These are phyloP conservation scores for Drosophila kanekoi DNA, from an alignment of 2,888 invertebrate species.

Conservation along the genomic window DNA sequence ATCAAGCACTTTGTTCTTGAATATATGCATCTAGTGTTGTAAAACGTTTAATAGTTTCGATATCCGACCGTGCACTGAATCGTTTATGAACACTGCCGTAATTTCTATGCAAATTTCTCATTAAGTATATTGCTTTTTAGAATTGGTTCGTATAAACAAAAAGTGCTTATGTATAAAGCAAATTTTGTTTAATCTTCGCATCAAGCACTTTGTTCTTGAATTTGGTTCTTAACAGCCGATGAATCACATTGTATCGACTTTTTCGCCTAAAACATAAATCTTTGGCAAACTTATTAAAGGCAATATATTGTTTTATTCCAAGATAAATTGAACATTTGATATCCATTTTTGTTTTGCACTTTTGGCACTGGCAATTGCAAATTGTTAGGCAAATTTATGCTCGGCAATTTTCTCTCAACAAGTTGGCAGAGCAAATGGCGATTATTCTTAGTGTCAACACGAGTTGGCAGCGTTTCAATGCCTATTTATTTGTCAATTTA, in stretches of 20 bases:
- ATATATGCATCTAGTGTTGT: too few relatives aligned
- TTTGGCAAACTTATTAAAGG: neutral
- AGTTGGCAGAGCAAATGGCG: constrained; percentile 34
- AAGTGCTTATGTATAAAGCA: neutral
- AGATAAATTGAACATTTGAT: constrained; percentile 1
- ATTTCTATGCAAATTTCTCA: neutral
- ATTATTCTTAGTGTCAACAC: constrained; percentile 41
- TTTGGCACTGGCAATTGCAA: constrained; percentile 23
- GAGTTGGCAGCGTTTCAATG: constrained; percentile 37
- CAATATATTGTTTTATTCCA: constrained; percentile 3
- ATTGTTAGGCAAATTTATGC: constrained; percentile 40
- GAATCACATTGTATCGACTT: constrained; percentile 12
- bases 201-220: neutral
- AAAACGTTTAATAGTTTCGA: too few relatives aligned
- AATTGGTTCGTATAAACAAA: neutral
- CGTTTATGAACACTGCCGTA: too few relatives aligned
- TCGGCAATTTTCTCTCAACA: neutral
- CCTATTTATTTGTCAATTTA: constrained; percentile 27
- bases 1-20: neutral
- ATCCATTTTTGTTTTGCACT: constrained; percentile 7
- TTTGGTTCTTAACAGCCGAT: constrained; percentile 1
- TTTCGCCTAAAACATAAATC: constrained; percentile 16
- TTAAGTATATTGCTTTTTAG: neutral
- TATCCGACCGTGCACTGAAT: too few relatives aligned
- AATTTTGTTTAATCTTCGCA: neutral